Base-by-base conservation (phyloP, 2,888 invertebrate genomes). In the Amphipoea lucens region DNA sequence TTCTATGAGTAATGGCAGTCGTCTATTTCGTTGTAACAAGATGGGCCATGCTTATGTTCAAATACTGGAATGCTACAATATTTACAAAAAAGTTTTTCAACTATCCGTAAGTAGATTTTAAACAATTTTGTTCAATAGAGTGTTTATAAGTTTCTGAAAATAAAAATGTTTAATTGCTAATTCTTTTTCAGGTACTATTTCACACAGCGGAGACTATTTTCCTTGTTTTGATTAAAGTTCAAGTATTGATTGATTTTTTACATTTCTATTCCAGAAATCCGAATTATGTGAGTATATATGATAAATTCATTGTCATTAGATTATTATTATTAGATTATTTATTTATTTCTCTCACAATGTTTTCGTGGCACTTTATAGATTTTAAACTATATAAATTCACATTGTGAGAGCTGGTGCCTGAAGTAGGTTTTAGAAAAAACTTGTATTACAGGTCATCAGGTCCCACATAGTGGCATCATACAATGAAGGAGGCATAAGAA, bases 51-150 rank as follows among this genome's bases (percentile, higher is more conserved):
- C 76, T 45, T 83, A 77, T 60, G 23, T 72, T 7, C 60, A 78
- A 23, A 81, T 87, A n/a, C 48, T 83, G 14, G 54, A 75, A 11
- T 81, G 76, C 63, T 87, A 75, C 54, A 63, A 81, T 36, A 51
- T 76, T n/a, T 88, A 60, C n/a, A 86, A 78, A 74, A 66, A 51
- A 14, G 45, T 74, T 60, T 81, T 68, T 73, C 63, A 81, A 62
- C 3, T 63, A 45, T 29, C 69, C 14, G 87, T 88, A 78, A 86
- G 86, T 77, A 51, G 14, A 23, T 2, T 23, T 12, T 12, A 23
- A 9, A 9, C 9, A 70, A 54, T 54, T 5, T 14, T 9, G 5
- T 40, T 11, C 17, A n/a, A 40, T 23, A 23, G 1, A 14, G 14
- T 36, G 23, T 23, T 54, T 23, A 9, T 14, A 23, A 23, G 9